A percentile compares a stretch with the other conserved stretches of the same genome.
Evolutionary conservation across 2,113 vertebrate genomes (phyloP).

Genomic region (Syngnathus floridae): DNA sequence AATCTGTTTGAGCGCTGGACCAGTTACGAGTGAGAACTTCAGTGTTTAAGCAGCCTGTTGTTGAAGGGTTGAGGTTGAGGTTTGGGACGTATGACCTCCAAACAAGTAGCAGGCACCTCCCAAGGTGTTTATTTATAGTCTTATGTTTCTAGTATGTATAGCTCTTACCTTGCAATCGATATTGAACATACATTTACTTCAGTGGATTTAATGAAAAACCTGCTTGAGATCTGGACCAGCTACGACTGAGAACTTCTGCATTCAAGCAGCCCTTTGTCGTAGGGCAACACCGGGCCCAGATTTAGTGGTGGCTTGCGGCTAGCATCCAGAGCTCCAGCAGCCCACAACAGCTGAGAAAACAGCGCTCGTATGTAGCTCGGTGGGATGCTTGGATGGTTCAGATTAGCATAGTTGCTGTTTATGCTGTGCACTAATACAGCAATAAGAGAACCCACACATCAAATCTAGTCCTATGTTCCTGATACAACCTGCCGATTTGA

Average conservation of each 20-base stretch:
- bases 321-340: conserved; percentile 26
- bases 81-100: neutral
- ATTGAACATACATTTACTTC: neutral
- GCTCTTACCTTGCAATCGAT: neutral
- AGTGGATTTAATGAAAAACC: conserved; percentile 6
- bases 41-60: too few relatives aligned
- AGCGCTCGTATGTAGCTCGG: conserved; percentile 42
- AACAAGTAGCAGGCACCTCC: neutral
- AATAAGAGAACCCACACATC: neutral
- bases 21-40: too few relatives aligned
- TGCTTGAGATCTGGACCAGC: neutral
- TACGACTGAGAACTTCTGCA: conserved; percentile 2
- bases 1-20: too few relatives aligned
- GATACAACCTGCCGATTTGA: neutral
- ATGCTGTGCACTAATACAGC: conserved; percentile 45
- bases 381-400: conserved; percentile 39
- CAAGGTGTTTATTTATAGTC: neutral
- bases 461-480: neutral
- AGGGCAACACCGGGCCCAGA: conserved; percentile 25
- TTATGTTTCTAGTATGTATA: neutral
- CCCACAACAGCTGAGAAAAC: conserved; percentile 62
- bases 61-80: too few relatives aligned
- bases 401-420: conserved; percentile 61
- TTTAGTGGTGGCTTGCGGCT: conserved; percentile 34
- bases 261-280: conserved; percentile 37